phyloP scores from a whole-genome alignment of 2,888 invertebrate species.

The Lasioglossum oenotherae region DNA sequence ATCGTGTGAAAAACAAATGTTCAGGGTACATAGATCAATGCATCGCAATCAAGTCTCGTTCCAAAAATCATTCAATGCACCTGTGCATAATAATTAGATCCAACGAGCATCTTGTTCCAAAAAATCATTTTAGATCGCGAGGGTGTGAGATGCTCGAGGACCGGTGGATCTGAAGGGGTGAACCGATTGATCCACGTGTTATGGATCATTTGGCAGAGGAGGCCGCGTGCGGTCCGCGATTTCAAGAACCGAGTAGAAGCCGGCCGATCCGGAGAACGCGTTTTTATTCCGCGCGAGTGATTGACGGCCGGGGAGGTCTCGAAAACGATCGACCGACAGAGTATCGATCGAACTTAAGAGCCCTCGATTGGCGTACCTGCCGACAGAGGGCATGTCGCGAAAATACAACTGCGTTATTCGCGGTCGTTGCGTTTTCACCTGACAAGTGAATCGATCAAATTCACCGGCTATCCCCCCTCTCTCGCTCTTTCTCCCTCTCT shows the following conservation, averaged over 20 bases:
- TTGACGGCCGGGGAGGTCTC: constrained; percentile 43
- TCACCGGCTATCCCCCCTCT: background rate
- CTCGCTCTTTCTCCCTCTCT: background rate
- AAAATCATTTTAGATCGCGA: background rate
- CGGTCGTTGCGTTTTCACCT: constrained; percentile 60
- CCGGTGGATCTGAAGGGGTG: background rate
- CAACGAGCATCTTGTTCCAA: background rate
- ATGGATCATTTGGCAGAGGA: background rate
- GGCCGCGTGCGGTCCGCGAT: background rate
- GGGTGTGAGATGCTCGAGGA: background rate
- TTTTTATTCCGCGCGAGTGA: constrained; percentile 23
- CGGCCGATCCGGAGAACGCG: background rate
- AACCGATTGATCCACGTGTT: background rate
- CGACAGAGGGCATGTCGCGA: constrained; percentile 67
- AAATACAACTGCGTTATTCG: constrained; percentile 60
- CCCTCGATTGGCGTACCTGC: constrained; percentile 61
- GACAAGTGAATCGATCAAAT: constrained; percentile 65
- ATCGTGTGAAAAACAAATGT: background rate
- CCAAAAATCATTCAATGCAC: no score
- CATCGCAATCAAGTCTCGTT: no score
- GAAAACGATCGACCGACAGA: constrained; percentile 66
- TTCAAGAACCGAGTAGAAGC: background rate
- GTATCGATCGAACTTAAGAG: constrained; percentile 67
- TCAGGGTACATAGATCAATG: background rate
- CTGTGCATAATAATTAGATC: no score